phyloP scores from a whole-genome alignment of 2,113 vertebrate species.

The Chiloscyllium plagiosum region DNA sequence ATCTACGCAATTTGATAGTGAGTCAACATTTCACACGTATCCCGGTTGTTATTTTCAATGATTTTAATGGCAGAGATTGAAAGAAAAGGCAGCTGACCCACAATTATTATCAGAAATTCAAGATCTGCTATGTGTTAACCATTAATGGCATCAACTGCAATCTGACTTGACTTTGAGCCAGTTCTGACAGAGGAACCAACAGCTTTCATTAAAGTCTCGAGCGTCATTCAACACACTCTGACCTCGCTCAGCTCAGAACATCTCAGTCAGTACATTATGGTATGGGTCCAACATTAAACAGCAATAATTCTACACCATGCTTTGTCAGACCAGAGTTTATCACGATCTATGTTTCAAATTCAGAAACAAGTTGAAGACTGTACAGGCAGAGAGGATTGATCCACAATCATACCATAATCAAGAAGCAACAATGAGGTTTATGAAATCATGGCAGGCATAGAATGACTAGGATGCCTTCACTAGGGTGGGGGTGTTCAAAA shows the following conservation, averaged over 20 bases:
- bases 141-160: neutral
- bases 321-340: neutral
- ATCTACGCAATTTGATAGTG: neutral
- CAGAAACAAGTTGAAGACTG: neutral
- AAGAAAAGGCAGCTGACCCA: too few relatives aligned
- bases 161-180: neutral
- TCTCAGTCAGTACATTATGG: neutral
- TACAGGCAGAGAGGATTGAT: neutral
- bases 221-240: neutral
- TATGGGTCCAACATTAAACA: neutral
- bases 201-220: neutral
- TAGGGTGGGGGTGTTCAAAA: too few relatives aligned
- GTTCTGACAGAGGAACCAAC: neutral
- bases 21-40: neutral
- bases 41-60: neutral
- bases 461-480: too few relatives aligned
- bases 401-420: too few relatives aligned
- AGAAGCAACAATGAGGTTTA: too few relatives aligned
- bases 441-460: too few relatives aligned
- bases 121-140: neutral
- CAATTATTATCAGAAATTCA: neutral
- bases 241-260: neutral
- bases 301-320: neutral
- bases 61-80: neutral
- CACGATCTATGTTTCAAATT: neutral